Evolutionary conservation across 2,888 invertebrate species (phyloP).

Genomic region (Incurvaria masculella): DNA sequence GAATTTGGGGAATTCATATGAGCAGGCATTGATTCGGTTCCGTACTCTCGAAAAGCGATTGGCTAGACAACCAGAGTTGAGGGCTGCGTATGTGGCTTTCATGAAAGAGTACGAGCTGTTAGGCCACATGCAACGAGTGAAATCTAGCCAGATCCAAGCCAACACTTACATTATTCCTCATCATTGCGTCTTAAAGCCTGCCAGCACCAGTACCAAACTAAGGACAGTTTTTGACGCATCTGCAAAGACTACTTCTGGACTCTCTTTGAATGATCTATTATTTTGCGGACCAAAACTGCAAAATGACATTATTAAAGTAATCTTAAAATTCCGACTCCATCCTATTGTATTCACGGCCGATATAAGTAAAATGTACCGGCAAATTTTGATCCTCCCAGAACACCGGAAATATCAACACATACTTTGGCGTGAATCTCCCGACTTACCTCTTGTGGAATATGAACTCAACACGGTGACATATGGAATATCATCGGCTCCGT

Average conservation of each 20-base stretch:
- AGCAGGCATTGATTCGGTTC: background rate
- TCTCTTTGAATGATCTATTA: slow-evolving; percentile 14
- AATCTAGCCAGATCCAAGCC: too few species aligned
- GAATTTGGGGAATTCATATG: background rate
- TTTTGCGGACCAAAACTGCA: slow-evolving; percentile 18
- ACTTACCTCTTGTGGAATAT: too few species aligned
- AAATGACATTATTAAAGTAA: slow-evolving; percentile 15
- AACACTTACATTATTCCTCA: slow-evolving; percentile 11
- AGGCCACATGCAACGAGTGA: slow-evolving; percentile 14
- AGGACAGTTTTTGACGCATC: slow-evolving; percentile 20
- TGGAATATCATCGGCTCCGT: too few species aligned
- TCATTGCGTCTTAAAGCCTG: slow-evolving; percentile 15
- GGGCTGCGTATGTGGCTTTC: slow-evolving; percentile 10
- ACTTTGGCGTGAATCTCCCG: slow-evolving; percentile 3
- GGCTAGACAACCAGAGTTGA: background rate
- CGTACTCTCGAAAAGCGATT: background rate
- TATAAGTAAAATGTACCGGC: slow-evolving; percentile 7
- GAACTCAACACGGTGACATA: too few species aligned
- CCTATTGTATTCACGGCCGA: slow-evolving; percentile 17
- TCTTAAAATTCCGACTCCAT: slow-evolving; percentile 15
- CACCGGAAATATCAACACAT: slow-evolving; percentile 5
- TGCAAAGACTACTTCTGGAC: slow-evolving; percentile 11
- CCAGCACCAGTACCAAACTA: slow-evolving; percentile 15
- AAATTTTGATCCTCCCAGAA: slow-evolving; percentile 1
- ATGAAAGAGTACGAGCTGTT: slow-evolving; percentile 16